Evolutionary conservation across 1,140 invertebrate species (phyloP).

Genomic region (Zaprionus taronus): DNA sequence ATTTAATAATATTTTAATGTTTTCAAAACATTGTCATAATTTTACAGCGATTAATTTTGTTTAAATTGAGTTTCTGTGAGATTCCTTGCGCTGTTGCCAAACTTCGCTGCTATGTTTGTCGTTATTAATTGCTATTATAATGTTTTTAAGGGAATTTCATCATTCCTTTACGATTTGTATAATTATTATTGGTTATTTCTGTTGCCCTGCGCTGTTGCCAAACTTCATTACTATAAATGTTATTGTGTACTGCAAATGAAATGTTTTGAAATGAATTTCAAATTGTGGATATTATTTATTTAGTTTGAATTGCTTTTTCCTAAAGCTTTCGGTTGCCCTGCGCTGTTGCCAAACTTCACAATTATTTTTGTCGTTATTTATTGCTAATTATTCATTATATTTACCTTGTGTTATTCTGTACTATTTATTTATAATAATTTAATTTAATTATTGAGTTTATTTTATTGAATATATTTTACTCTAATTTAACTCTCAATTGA

Average conservation of each 20-base stretch:
- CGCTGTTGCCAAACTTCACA: conserved; percentile 21
- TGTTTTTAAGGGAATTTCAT: too few species aligned
- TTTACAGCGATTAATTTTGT: background rate
- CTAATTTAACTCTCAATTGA: background rate
- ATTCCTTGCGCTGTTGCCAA: conserved; percentile 13
- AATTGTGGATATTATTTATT: background rate
- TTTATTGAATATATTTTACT: background rate
- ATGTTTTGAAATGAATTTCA: too few species aligned
- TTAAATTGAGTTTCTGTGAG: background rate
- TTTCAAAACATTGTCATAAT: too few species aligned
- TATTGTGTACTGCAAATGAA: too few species aligned
- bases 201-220: background rate
- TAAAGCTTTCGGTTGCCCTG: background rate
- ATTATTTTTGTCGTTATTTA: conserved; percentile 3
- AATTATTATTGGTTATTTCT: background rate
- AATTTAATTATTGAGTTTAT: too few species aligned
- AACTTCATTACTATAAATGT: too few species aligned
- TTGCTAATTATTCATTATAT: background rate
- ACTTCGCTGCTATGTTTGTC: background rate
- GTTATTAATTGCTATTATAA: background rate
- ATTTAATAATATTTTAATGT: too few species aligned
- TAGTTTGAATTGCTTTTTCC: background rate
- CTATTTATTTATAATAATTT: background rate
- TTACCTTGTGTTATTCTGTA: background rate
- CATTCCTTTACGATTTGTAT: too few species aligned